Evolutionary conservation across 2,113 vertebrate species (phyloP).

Genomic region (Prolemur simus): DNA sequence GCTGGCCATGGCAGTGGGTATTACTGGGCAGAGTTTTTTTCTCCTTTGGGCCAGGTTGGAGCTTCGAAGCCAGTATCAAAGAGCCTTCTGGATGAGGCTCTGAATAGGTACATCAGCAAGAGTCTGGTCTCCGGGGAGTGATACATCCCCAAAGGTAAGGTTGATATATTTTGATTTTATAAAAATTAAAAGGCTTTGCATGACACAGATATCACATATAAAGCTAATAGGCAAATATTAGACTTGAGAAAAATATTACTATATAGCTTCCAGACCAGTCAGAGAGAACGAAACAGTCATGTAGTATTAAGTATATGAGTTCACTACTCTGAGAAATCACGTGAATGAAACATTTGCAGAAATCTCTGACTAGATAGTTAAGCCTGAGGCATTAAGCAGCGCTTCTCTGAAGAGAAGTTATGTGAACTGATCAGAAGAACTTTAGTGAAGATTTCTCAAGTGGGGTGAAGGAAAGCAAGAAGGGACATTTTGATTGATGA

Average conservation of each 20-base stretch:
- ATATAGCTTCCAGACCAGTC: background rate
- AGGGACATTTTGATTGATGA: background rate
- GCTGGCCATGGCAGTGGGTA: accelerated
- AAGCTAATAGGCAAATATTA: background rate
- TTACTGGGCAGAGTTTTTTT: background rate
- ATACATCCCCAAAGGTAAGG: background rate
- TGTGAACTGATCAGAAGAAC: background rate
- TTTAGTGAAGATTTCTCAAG: background rate
- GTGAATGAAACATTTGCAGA: background rate
- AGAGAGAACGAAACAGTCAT: background rate
- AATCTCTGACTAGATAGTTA: background rate
- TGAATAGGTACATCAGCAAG: background rate
- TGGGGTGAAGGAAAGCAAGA: background rate
- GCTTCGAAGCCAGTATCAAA: background rate
- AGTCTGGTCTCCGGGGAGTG: background rate
- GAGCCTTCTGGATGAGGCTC: background rate
- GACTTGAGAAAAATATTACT: background rate
- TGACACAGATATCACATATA: background rate
- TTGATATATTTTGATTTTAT: background rate
- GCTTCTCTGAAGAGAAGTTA: background rate
- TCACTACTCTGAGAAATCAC: background rate
- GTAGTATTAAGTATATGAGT: background rate
- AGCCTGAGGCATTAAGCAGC: background rate
- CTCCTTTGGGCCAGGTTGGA: background rate
- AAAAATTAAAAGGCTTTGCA: background rate